Base-by-base conservation (phyloP, 1,140 invertebrate genomes). In the Apis mellifera region DNA sequence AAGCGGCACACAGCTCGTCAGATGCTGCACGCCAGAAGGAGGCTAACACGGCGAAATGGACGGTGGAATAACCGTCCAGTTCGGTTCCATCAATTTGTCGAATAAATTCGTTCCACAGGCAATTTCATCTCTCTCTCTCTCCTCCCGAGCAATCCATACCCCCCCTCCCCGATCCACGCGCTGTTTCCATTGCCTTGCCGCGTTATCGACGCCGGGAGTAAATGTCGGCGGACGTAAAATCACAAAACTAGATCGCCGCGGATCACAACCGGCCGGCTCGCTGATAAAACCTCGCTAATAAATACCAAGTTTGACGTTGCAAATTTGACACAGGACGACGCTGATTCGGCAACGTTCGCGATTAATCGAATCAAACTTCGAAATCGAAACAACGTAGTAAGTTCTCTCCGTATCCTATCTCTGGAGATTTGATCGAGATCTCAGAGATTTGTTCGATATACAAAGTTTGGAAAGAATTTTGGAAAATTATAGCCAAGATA, bases 81-180 rank as follows among this genome's bases (percentile, higher is more conserved):
- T 81, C 71, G 71, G 52, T 81, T 81, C 78, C 78, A 81, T 81
- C 78, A 74, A 74, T 81, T 74, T 81, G 78, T 81, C 71, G 78
- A 81, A 74, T 81, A 81, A 81, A 81, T 81, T 81, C 78, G 78
- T 81, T 81, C 71, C 71, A 50, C 52, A 71, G 71, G 71, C 78
- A 74, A 81, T 81, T 81, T 81, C 71, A 60, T 60, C 71, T 50
- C 71, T 50, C 66, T 52, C n/a, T 19, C 65, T 21, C 8, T 8
- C 13, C 60, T 9, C 13, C 12, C 11, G 11, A 13, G n/a, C 60
- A 8, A 9, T 9, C 64, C 5, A 2, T n/a, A n/a, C n/a, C n/a
- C n/a, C n/a, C n/a, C n/a, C n/a, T 15, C 23, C 26, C 3, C 64
- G 55, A 8, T 21, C 9, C 19, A 19, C 54, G 70, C 70, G 70